Conservation (phyloP, 1,140 invertebrate species). For the Anadara kagoshimensis region DNA sequence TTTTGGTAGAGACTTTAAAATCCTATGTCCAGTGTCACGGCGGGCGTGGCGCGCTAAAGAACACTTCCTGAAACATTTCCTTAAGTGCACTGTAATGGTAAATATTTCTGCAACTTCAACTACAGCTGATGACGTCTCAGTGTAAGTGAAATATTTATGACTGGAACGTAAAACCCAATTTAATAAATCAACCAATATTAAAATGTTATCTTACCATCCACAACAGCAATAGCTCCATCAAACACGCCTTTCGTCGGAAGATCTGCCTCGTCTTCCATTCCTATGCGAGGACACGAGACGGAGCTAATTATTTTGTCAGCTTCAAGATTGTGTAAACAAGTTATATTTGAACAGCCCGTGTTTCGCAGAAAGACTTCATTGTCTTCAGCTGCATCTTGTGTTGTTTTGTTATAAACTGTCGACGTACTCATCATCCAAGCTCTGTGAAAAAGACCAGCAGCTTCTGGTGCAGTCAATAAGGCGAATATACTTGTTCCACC, state of each 20-base stretch:
- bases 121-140: too few species aligned
- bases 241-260: slow-evolving; percentile 34
- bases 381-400: slow-evolving; percentile 39
- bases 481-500: slow-evolving; percentile 59
- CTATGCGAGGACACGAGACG: slow-evolving; percentile 50
- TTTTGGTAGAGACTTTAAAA: too few species aligned
- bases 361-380: slow-evolving; percentile 48
- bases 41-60: too few species aligned
- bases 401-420: slow-evolving; percentile 54
- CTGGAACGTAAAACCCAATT: too few species aligned
- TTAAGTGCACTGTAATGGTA: too few species aligned
- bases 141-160: too few species aligned
- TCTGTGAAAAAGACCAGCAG: slow-evolving; percentile 55
- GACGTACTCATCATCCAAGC: slow-evolving; percentile 60
- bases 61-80: too few species aligned
- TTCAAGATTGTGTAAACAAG: slow-evolving; percentile 47
- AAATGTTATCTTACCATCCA: slow-evolving; percentile 50
- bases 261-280: slow-evolving; percentile 41
- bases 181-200: too few species aligned
- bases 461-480: slow-evolving; percentile 49
- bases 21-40: too few species aligned
- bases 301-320: slow-evolving; percentile 42
- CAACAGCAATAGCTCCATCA: slow-evolving; percentile 51
- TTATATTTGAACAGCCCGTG: slow-evolving; percentile 46
- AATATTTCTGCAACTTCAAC: too few species aligned